Evolutionary conservation across 2,113 vertebrate genomes (phyloP).

Genomic region (Glaucidium brasilianum): DNA sequence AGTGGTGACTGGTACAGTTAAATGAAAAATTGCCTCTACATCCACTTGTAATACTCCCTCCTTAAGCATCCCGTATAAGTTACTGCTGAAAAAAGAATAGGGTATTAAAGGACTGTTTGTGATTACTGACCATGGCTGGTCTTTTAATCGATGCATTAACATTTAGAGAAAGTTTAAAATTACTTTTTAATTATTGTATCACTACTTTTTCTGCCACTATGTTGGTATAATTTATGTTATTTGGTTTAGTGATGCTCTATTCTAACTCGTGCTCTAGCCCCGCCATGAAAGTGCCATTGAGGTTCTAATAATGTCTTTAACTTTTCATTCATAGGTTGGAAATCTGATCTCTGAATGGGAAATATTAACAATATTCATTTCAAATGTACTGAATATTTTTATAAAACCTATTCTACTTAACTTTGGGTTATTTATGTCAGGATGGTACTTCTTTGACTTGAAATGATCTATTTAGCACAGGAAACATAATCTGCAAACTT

Average conservation of each 20-base stretch:
- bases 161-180: neutral
- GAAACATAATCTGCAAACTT: neutral
- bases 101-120: neutral
- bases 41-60: neutral
- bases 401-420: neutral
- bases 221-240: neutral
- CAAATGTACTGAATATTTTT: neutral
- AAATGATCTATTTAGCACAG: neutral
- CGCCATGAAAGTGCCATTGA: neutral
- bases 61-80: neutral
- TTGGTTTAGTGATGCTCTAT: neutral
- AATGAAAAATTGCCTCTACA: neutral
- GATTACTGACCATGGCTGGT: neutral
- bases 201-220: neutral
- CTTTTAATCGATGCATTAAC: neutral
- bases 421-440: neutral
- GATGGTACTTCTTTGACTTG: neutral
- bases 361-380: neutral
- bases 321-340: neutral
- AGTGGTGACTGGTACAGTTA: neutral
- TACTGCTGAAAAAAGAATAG: neutral
- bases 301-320: neutral
- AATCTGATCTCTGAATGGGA: neutral
- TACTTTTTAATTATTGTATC: neutral
- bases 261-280: neutral